phyloP scores from a whole-genome alignment of 2,888 invertebrate species.

The Hemistola chrysoprasaria region DNA sequence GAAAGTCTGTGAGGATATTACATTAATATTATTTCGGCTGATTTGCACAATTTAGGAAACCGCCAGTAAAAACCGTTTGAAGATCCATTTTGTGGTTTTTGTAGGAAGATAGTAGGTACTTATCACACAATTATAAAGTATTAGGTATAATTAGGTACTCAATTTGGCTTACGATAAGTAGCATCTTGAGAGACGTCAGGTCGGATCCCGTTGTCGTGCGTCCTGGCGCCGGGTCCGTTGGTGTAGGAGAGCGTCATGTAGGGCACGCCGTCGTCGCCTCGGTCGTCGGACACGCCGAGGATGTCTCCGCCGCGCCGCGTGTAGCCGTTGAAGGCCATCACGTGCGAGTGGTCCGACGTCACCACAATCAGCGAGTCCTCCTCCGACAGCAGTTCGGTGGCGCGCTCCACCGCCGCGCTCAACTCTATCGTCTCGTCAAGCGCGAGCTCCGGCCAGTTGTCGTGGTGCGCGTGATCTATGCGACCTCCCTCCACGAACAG shows the following conservation, averaged over 20 bases:
- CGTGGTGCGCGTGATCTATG: conserved; percentile 86
- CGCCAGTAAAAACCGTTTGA: too few relatives aligned
- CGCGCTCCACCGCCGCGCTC: conserved; percentile 74
- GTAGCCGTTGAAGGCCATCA: conserved; percentile 86
- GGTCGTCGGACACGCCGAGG: conserved; percentile 58
- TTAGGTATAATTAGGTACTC: too few relatives aligned
- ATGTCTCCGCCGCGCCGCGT: conserved; percentile 70
- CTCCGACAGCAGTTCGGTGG: conserved; percentile 64
- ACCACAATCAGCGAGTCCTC: conserved; percentile 88
- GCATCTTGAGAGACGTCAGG: conserved; percentile 64
- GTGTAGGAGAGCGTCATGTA: conserved; percentile 82
- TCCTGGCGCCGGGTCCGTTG: conserved; percentile 82
- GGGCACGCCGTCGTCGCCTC: conserved; percentile 68
- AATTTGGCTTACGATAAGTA: conserved; percentile 43
- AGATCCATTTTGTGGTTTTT: too few relatives aligned
- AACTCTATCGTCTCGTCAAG: conserved; percentile 86
- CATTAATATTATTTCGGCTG: too few relatives aligned
- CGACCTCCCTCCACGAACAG: conserved; percentile 86
- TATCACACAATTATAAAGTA: too few relatives aligned
- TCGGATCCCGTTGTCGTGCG: conserved; percentile 78
- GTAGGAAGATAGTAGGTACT: too few relatives aligned
- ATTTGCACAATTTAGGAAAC: too few relatives aligned
- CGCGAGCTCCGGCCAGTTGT: conserved; percentile 76
- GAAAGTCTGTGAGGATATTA: too few relatives aligned
- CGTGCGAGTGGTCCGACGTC: conserved; percentile 89